Conservation (phyloP, 2,888 invertebrate species). For the Tenodera sinensis region DNA sequence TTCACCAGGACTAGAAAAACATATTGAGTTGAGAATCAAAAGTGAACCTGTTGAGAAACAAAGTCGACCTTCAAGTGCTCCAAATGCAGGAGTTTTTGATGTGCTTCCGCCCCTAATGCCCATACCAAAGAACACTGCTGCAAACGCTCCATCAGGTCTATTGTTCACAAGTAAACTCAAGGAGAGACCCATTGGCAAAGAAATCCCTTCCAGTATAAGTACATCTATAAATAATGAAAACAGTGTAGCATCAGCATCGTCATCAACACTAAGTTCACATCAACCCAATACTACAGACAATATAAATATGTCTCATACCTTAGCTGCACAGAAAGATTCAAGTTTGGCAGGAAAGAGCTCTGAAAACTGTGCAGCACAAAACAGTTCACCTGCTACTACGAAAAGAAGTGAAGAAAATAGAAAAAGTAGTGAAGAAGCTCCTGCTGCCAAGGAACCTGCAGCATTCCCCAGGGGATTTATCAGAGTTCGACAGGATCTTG, state of each 20-base stretch:
- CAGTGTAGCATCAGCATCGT: neutral
- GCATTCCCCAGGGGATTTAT: neutral
- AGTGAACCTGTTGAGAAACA: neutral
- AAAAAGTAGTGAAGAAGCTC: neutral
- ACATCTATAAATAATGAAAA: neutral
- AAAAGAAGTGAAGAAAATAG: neutral
- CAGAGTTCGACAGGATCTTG: neutral
- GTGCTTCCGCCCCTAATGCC: neutral
- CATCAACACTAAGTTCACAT: too few species aligned
- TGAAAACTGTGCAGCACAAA: too few species aligned
- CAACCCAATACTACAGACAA: too few species aligned
- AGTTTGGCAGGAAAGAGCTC: too few species aligned
- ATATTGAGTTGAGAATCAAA: neutral
- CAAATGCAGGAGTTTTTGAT: neutral
- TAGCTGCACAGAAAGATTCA: too few species aligned
- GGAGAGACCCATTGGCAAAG: neutral
- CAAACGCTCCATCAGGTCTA: neutral
- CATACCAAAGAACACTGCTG: neutral
- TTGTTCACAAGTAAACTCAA: neutral
- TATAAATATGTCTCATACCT: too few species aligned
- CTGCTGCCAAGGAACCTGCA: neutral
- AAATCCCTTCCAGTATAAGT: neutral
- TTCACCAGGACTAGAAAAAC: neutral
- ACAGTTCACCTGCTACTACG: too few species aligned
- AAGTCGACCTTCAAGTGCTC: neutral